Evolutionary conservation across 2,888 invertebrate species (phyloP).

Genomic region (Heliconius hortense): DNA sequence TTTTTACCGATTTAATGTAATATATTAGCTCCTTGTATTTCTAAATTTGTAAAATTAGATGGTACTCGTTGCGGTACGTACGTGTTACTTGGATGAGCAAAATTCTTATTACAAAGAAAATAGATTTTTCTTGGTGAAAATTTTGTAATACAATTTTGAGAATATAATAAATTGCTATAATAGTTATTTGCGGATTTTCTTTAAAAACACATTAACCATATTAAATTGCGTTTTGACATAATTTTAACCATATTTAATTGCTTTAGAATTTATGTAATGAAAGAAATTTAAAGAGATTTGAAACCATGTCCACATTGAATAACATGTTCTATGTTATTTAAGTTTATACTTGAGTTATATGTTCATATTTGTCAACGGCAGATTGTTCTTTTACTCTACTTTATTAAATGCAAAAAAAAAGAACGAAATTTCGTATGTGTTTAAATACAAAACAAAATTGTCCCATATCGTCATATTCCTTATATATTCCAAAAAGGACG

Average conservation of each 20-base stretch:
- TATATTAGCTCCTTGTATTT: not conserved
- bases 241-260: not conserved
- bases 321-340: too few species aligned
- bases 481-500: too few species aligned
- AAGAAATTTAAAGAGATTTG: not conserved
- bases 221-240: not conserved
- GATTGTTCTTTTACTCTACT: too few species aligned
- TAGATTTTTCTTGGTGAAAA: constrained; percentile 8
- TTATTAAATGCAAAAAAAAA: too few species aligned
- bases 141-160: not conserved
- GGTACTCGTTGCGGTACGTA: not conserved
- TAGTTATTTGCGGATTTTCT: not conserved
- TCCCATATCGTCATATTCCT: too few species aligned
- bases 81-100: not conserved
- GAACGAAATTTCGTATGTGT: too few species aligned
- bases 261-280: not conserved
- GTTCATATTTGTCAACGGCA: too few species aligned
- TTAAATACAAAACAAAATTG: too few species aligned
- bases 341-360: too few species aligned
- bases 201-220: not conserved
- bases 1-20: not conserved
- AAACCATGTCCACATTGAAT: not conserved
- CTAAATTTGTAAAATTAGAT: constrained; percentile 3
- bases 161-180: not conserved
- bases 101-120: constrained; percentile 13